phyloP scores from a whole-genome alignment of 2,113 vertebrate species.

The Channa maculata region DNA sequence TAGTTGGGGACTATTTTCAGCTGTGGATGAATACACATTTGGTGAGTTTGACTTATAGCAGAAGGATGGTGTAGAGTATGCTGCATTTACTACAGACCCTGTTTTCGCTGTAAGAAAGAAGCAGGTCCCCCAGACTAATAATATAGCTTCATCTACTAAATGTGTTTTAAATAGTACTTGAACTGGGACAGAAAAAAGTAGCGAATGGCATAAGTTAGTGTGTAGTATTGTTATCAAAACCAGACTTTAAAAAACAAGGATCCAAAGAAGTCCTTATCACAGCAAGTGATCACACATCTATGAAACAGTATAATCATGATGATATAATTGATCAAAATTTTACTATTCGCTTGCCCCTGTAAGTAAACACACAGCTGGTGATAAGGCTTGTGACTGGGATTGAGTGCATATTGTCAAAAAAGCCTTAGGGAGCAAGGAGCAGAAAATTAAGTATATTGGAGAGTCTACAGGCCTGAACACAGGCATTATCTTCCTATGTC shows the following conservation, averaged over 20 bases:
- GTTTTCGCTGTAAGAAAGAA: too few relatives aligned
- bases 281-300: neutral
- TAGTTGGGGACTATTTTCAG: neutral
- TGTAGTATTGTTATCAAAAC: neutral
- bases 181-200: too few relatives aligned
- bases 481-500: slow-evolving; percentile 22
- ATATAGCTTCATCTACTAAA: too few relatives aligned
- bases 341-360: neutral
- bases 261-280: too few relatives aligned
- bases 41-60: too few relatives aligned
- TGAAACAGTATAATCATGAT: neutral
- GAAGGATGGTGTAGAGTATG: too few relatives aligned
- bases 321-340: neutral
- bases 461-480: slow-evolving; percentile 36
- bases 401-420: neutral
- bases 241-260: neutral
- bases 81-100: too few relatives aligned
- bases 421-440: slow-evolving; percentile 17
- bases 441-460: slow-evolving; percentile 37
- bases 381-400: neutral
- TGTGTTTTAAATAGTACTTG: too few relatives aligned
- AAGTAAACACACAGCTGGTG: neutral
- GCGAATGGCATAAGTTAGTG: too few relatives aligned
- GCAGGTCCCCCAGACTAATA: too few relatives aligned
- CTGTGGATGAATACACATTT: neutral